Evolutionary conservation across 2,888 invertebrate genomes (phyloP).

Genomic region (Polydrusus tereticollis): DNA sequence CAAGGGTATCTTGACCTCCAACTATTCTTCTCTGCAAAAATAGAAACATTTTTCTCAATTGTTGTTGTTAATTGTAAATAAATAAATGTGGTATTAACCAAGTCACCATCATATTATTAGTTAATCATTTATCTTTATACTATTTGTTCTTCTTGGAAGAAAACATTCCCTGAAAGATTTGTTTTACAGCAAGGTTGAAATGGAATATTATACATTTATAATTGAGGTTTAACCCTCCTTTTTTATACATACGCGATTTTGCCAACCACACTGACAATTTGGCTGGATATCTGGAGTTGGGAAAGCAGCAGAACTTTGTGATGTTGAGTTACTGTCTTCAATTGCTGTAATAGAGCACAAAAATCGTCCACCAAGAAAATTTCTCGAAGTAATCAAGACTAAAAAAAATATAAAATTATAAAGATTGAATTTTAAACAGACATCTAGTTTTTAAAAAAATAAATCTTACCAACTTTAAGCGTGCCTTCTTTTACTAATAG

Average conservation of each 20-base stretch:
- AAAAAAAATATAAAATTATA: too few species aligned
- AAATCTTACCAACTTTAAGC: constrained; percentile 61
- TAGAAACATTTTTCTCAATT: not conserved
- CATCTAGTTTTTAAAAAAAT: too few species aligned
- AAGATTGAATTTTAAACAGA: too few species aligned
- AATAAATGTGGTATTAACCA: too few species aligned
- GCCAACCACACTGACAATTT: constrained; percentile 44
- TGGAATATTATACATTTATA: too few species aligned
- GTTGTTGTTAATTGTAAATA: too few species aligned
- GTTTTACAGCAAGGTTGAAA: too few species aligned
- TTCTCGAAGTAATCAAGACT: constrained; percentile 65
- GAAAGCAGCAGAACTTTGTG: constrained; percentile 8
- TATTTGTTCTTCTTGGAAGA: too few species aligned
- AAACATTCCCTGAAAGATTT: too few species aligned
- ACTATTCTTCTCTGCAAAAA: constrained; percentile 62
- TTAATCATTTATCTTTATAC: too few species aligned
- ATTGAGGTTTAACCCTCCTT: too few species aligned
- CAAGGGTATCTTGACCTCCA: constrained; percentile 69
- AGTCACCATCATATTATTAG: too few species aligned
- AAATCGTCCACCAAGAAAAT: constrained; percentile 69
- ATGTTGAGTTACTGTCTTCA: constrained; percentile 19
- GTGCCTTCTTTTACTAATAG: constrained; percentile 58
- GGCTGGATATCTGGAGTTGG: constrained; percentile 9
- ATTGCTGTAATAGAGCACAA: constrained; percentile 65
- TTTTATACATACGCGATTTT: constrained; percentile 38